Base-by-base conservation (phyloP, 1,140 invertebrate genomes). In the Rhagoletis pomonella region DNA sequence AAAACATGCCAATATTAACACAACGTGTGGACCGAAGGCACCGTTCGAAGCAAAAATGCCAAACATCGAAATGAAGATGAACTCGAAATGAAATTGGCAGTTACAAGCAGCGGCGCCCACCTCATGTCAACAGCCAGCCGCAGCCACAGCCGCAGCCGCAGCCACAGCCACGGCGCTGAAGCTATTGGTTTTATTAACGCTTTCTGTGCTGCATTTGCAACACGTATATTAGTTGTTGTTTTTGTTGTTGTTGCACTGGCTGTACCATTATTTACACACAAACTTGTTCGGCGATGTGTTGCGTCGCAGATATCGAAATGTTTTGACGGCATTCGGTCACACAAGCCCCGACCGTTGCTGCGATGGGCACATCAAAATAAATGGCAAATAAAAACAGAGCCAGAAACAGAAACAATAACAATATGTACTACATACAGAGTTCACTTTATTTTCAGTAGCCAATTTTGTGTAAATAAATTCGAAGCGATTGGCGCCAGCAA, bases 401-500 rank as follows among this genome's bases (percentile, higher is more conserved):
- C 10, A 55, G 50, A 55, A 7, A 55, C 50, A 55, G 5, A 55
- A 7, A 55, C 50, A 55, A 7, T 5, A 5, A 55, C 29, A 7
- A 3, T 55, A 55, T 12, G 60, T n/a, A n/a, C 58, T 62, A 14
- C 12, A 17, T n/a, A 19, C 47, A 47, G 17, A 44, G 47, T 44
- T 77, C 44, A 47, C 14, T 12, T 44, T 81, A 81, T 81, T 81
- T 50, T 81, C 73, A 55, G 73, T 81, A 29, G 5, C 39, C 39
- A 67, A 29, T 67, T 67, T 67, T 4, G 64, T 67, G n/a, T 29
- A 81, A 81, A 81, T 81, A 81, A 81, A 81, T 58, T 81, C 73
- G 73, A 50, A 14, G 73, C 47, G 47, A 81, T 81, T 81, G 73
- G 73, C 73, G 73, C 73, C 73, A 81, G 73, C 73, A 58, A 81